Evolutionary conservation across 2,888 invertebrate genomes (phyloP).

Genomic region (Psylliodes chrysocephalus): DNA sequence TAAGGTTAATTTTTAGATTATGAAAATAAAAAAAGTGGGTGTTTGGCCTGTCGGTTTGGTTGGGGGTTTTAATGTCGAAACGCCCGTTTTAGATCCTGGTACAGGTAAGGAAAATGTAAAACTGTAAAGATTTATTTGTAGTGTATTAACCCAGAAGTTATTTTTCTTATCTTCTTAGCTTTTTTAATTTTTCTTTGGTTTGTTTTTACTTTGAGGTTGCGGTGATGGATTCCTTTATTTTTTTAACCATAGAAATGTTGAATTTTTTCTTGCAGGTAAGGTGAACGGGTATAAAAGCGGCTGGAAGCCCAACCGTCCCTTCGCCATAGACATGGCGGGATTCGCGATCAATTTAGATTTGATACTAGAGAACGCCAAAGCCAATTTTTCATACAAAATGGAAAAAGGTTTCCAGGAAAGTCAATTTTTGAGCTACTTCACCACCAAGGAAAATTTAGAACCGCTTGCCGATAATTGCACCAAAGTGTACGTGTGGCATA

Average conservation of each 20-base stretch:
- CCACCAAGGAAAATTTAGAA: constrained; percentile 81
- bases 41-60: constrained; percentile 97
- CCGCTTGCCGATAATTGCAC: constrained; percentile 91
- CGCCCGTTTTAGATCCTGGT: constrained; percentile 75
- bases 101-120: constrained; percentile 48
- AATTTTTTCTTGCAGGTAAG: constrained; percentile 65
- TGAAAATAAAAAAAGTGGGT: constrained; percentile 83
- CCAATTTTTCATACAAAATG: constrained; percentile 84
- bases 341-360: constrained; percentile 87
- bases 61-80: constrained; percentile 93
- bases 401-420: constrained; percentile 91
- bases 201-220: too few species aligned
- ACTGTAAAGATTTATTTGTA: too few species aligned
- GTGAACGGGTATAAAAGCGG: constrained; percentile 76
- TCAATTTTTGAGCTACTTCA: constrained; percentile 81
- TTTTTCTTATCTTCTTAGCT: too few species aligned
- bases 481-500: constrained; percentile 99
- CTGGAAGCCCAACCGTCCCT: constrained; percentile 91
- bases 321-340: constrained; percentile 98
- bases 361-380: constrained; percentile 76
- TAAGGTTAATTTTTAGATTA: constrained; percentile 75
- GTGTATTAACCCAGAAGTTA: too few species aligned
- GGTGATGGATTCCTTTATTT: too few species aligned
- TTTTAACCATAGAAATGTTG: too few species aligned
- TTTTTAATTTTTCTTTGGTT: too few species aligned